phyloP scores from a whole-genome alignment of 2,113 vertebrate species.

The Eidolon helvum region DNA sequence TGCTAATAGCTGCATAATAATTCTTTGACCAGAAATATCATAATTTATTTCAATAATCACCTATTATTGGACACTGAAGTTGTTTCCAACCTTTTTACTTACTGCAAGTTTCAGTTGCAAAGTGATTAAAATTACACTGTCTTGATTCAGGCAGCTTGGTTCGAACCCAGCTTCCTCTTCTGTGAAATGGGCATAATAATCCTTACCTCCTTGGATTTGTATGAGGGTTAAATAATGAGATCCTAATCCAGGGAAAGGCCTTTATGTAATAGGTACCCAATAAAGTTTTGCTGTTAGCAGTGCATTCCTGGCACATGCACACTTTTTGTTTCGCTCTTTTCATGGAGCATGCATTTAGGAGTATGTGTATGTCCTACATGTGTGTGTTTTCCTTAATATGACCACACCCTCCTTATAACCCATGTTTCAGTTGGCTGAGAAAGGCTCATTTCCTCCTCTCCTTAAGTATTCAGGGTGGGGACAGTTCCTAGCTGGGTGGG shows the following conservation, averaged over 20 bases:
- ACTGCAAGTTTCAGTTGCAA: neutral
- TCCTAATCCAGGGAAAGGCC: neutral
- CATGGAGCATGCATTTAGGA: neutral
- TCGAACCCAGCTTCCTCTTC: neutral
- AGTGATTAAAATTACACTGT: neutral
- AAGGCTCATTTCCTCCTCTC: neutral
- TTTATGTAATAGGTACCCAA: neutral
- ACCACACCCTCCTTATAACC: neutral
- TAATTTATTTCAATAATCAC: neutral
- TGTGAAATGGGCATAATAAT: neutral
- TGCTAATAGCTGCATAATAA: neutral
- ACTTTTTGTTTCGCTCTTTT: neutral
- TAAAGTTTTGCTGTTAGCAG: neutral
- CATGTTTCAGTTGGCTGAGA: neutral
- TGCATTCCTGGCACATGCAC: neutral
- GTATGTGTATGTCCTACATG: neutral
- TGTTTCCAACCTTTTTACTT: neutral
- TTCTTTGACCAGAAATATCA: neutral
- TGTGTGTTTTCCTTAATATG: neutral
- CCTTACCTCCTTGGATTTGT: neutral
- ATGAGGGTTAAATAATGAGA: neutral
- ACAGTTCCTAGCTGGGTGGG: neutral
- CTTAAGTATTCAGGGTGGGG: neutral
- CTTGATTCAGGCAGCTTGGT: neutral
- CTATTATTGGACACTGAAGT: neutral